These are phyloP conservation scores for Calypte anna DNA, from an alignment of 2,113 vertebrate genomes.

Conservation along the genomic window DNA sequence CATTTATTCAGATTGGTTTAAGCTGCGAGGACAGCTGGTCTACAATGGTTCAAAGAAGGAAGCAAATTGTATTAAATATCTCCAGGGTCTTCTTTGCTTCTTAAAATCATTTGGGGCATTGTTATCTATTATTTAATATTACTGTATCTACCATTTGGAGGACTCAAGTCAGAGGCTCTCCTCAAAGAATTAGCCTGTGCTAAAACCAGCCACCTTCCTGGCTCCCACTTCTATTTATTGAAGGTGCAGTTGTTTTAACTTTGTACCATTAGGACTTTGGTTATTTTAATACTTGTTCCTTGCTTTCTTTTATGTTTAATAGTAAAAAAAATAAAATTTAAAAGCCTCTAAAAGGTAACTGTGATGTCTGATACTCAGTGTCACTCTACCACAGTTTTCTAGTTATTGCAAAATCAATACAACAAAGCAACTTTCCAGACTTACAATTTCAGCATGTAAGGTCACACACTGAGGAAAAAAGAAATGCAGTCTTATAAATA, in stretches of 20 bases:
- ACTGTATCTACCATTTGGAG: background rate
- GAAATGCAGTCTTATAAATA: background rate
- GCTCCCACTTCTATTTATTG: background rate
- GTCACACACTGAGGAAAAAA: background rate
- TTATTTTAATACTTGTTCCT: background rate
- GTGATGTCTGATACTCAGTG: background rate
- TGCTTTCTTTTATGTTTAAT: background rate
- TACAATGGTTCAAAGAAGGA: constrained; percentile 5
- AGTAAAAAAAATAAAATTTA: background rate
- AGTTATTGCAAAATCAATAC: background rate
- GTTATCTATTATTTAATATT: background rate
- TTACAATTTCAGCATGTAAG: background rate
- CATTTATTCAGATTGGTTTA: constrained; percentile 26
- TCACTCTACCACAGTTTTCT: background rate
- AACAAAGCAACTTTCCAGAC: background rate
- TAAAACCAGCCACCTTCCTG: background rate
- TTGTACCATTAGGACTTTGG: background rate
- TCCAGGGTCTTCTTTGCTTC: background rate
- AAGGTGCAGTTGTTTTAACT: background rate
- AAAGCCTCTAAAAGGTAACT: background rate
- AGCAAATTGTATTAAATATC: background rate
- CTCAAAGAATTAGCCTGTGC: background rate
- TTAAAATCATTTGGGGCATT: background rate
- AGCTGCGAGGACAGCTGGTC: constrained; percentile 20
- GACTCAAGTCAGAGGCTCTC: background rate